phyloP scores from a whole-genome alignment of 2,113 vertebrate species.

The Falcunculus frontatus region DNA sequence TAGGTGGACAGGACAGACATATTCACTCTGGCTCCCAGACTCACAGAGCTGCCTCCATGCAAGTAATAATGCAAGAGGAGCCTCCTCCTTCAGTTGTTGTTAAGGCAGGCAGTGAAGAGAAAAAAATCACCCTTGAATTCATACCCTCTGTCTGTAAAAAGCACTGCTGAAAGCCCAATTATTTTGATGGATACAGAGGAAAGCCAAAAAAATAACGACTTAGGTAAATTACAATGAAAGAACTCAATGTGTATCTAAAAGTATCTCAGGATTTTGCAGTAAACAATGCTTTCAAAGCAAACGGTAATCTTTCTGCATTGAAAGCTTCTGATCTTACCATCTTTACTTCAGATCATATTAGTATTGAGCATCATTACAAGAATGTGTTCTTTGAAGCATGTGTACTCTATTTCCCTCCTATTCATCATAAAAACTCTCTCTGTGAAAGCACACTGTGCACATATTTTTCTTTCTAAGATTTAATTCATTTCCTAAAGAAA shows the following conservation, averaged over 20 bases:
- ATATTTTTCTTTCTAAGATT: constrained; percentile 32
- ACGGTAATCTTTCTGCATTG: constrained; percentile 6
- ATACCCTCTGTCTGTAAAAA: neutral
- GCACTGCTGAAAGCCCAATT: constrained; percentile 23
- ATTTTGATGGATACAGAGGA: neutral
- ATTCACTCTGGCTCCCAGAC: neutral
- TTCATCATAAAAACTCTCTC: constrained; percentile 46
- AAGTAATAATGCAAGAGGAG: neutral
- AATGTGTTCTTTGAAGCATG: constrained; percentile 53
- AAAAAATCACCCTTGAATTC: neutral
- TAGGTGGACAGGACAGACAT: neutral
- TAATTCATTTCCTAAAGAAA: constrained; percentile 49
- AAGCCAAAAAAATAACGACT: neutral
- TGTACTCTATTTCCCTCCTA: constrained; percentile 13
- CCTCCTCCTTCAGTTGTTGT: neutral
- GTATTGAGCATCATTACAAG: constrained; percentile 42
- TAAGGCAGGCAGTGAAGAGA: neutral
- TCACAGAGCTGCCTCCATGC: neutral
- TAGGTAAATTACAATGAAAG: constrained; percentile 23
- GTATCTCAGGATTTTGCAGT: neutral
- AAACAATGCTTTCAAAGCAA: constrained; percentile 59
- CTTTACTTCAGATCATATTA: constrained; percentile 43
- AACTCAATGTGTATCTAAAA: constrained; percentile 8
- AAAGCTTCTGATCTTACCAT: constrained; percentile 48
- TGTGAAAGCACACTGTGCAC: neutral